Percentiles rank a stretch among this genome's conserved stretches.
phyloP scores from a whole-genome alignment of 2,888 invertebrate genomes.

The Drosophila mayaguana region DNA sequence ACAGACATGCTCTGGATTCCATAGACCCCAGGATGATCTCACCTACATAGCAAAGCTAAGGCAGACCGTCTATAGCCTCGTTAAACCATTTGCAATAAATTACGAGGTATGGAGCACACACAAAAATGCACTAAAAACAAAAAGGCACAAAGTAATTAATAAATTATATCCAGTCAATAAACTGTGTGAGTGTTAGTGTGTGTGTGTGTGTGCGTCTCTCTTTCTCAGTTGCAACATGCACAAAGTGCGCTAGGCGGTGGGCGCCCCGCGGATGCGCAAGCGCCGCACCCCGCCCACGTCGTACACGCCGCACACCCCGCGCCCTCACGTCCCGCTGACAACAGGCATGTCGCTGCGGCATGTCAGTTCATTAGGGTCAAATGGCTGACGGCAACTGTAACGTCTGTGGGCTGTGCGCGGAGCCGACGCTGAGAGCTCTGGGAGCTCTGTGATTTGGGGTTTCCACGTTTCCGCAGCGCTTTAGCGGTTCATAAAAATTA shows the following conservation, averaged over 20 bases:
- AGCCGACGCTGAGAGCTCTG: constrained; percentile 25
- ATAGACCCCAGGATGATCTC: background rate
- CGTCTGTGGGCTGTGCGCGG: constrained; percentile 38
- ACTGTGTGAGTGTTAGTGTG: constrained; percentile 32
- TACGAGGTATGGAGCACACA: constrained; percentile 14
- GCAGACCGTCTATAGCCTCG: background rate
- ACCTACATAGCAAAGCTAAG: background rate
- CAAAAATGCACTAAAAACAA: constrained; percentile 47
- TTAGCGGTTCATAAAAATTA: constrained; percentile 79
- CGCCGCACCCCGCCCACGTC: constrained; percentile 52
- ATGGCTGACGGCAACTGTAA: constrained; percentile 53
- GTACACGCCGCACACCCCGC: background rate
- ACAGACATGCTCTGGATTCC: background rate
- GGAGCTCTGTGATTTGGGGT: constrained; percentile 35
- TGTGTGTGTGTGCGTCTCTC: constrained; percentile 8
- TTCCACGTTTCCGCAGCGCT: constrained; percentile 45
- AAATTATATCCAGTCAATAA: constrained; percentile 81
- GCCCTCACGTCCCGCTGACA: background rate
- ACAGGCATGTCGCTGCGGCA: constrained; percentile 42
- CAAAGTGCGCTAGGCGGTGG: constrained; percentile 28
- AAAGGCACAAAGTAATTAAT: constrained; percentile 71
- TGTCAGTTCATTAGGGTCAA: constrained; percentile 78
- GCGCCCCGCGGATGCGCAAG: constrained; percentile 74
- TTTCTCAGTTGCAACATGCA: constrained; percentile 62
- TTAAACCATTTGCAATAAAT: background rate